Evolutionary conservation across 2,113 vertebrate species (phyloP), one percentile per base, ranked within the genome.

Genomic region (Channa argus): DNA sequence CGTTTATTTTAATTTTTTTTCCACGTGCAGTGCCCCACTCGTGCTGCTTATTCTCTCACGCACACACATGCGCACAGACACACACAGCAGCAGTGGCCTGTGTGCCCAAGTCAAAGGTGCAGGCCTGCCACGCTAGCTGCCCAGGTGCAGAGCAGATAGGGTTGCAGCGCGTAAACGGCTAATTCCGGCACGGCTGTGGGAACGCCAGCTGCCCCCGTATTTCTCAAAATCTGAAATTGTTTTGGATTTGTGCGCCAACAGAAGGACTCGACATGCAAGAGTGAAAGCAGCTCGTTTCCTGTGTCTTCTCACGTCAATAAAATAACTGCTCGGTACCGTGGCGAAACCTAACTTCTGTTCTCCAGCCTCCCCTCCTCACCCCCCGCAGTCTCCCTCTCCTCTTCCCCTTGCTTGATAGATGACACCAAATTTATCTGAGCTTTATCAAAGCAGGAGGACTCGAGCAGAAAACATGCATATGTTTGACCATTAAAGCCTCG

Each of bases 81-180:
- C 65, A 63, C 13, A 53, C 14, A 39, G 59, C 59, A 15, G 54
- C 12, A 6, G 47, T 53, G 63, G 58, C 50, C 71, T 82, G 24
- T 88, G 91, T 84, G 82, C 50, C 79, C 51, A 86, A 92, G 93
- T 94, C 93, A 93, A 94, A 94, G 94, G 94, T 92, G 94, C 93
- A 94, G 95, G 63, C 92, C 95, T 92, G 94, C 94, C 92, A 83
- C 82, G 83, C 84, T 87, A 53, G 88, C 91, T 79, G 91, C 94
- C 94, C 96, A 98, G 96, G 97, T 98, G 97, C 83, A 94, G 92
- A 86, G 92, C 94, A 88, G 94, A 95, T 94, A 94, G 90, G 79
- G 92, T 96, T 96, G 94, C 94, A 88, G 90, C 59, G 90, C 88
- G 77, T 90, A 90, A 93, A 90, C 87, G 90, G 81, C 87, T 93